These are phyloP conservation scores for Apostichopus californicus DNA, from an alignment of 35 echinoderm and acorn worm genomes.

Conservation along the genomic window DNA sequence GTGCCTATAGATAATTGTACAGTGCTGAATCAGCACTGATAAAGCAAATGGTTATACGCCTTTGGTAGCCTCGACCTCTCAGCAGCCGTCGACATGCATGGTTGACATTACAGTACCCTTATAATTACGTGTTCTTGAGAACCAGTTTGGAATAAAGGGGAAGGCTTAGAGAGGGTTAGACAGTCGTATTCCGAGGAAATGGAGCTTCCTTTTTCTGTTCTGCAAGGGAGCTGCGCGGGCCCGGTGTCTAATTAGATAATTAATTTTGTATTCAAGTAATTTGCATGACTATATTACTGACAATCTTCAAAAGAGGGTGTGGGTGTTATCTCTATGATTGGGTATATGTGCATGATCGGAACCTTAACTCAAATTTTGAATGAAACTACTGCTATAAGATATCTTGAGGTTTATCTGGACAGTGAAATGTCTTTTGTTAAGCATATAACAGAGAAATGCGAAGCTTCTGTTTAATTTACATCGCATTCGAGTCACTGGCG, in stretches of 20 bases:
- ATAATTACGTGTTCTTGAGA: background rate
- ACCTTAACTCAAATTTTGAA: background rate
- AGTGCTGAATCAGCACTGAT: conserved; percentile 42
- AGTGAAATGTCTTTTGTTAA: background rate
- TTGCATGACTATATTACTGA: background rate
- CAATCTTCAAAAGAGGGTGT: background rate
- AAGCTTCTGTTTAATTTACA: background rate
- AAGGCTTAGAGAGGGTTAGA: background rate
- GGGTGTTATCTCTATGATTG: background rate
- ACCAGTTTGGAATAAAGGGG: conserved; percentile 14
- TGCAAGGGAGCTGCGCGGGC: conserved; percentile 7
- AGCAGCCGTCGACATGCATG: conserved; percentile 25
- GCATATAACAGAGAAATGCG: conserved; percentile 21
- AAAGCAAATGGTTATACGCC: conserved; percentile 36
- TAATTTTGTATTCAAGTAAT: background rate
- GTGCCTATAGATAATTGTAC: conserved; percentile 6
- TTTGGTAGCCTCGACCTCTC: conserved; percentile 23
- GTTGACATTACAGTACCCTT: background rate
- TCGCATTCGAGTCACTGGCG: too few relatives aligned
- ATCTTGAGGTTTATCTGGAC: background rate
- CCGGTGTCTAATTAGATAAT: background rate
- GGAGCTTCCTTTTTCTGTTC: conserved; percentile 8
- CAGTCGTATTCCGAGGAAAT: conserved; percentile 9
- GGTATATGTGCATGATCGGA: conserved; percentile 1
- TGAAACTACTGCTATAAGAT: background rate